A percentile compares a stretch with the other conserved stretches of the same genome.
Evolutionary conservation across 2,113 vertebrate species (phyloP).

Genomic region (Thymallus thymallus): DNA sequence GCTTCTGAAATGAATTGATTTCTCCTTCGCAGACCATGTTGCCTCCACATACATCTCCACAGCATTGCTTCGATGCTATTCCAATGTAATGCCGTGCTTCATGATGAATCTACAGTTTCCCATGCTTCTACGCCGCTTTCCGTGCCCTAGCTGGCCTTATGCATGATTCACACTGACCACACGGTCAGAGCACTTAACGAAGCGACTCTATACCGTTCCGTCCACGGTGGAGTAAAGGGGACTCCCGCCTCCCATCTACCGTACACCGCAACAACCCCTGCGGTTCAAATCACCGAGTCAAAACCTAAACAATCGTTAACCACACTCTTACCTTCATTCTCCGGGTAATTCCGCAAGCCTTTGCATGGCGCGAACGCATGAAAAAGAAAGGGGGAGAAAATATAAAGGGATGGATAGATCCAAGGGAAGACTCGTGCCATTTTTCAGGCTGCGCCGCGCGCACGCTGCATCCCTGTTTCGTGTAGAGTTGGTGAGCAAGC

Average conservation of each 20-base stretch:
- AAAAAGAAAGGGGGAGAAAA: conserved; percentile 59
- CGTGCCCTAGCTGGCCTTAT: conserved; percentile 38
- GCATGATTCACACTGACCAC: conserved; percentile 64
- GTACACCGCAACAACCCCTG: conserved; percentile 29
- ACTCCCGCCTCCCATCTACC: conserved; percentile 7
- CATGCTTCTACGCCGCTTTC: conserved; percentile 2
- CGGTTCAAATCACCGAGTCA: conserved; percentile 4
- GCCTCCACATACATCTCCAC: not conserved
- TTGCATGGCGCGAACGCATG: conserved; percentile 51
- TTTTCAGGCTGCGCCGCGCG: conserved; percentile 77
- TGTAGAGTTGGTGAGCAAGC: conserved; percentile 71
- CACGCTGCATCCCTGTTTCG: conserved; percentile 77
- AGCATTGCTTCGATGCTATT: conserved; percentile 46
- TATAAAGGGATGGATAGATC: conserved; percentile 73
- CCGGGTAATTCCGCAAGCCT: conserved; percentile 77
- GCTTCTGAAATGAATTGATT: too few relatives aligned
- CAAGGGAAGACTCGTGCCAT: conserved; percentile 76
- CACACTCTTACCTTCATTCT: conserved; percentile 77
- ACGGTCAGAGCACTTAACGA: conserved; percentile 53
- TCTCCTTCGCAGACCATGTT: too few relatives aligned
- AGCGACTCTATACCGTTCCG: conserved; percentile 25
- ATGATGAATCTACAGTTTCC: conserved; percentile 55
- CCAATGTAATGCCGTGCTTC: conserved; percentile 42
- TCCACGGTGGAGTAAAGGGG: conserved; percentile 34
- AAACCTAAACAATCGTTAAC: not conserved